Percentiles rank a stretch among this genome's conserved stretches.
Evolutionary conservation across 2,888 invertebrate species (phyloP).

Genomic region (Meliscaeva auricollis): DNA sequence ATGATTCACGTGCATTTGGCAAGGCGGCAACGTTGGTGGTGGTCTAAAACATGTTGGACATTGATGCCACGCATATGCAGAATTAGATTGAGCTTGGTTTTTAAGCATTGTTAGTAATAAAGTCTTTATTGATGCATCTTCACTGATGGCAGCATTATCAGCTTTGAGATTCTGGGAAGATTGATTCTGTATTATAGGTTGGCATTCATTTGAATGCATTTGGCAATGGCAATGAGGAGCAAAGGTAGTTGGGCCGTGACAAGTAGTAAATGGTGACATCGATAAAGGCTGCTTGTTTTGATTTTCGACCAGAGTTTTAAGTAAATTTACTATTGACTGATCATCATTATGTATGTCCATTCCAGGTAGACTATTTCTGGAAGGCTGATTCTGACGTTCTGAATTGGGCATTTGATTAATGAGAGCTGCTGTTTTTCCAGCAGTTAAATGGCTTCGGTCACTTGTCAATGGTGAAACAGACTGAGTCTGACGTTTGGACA

Average conservation of each 20-base stretch:
- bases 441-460: not conserved
- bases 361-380: not conserved
- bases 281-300: not conserved
- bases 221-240: slow-evolving; percentile 9
- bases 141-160: not conserved
- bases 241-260: not conserved
- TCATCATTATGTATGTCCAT: not conserved
- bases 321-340: not conserved
- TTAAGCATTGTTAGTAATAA: slow-evolving; percentile 4
- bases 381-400: not conserved
- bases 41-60: not conserved
- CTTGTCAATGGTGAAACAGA: slow-evolving; percentile 13
- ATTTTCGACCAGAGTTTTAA: not conserved
- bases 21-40: not conserved
- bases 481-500: slow-evolving; percentile 17
- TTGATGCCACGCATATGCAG: not conserved
- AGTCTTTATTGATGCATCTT: not conserved
- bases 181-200: not conserved
- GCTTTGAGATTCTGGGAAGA: too few species aligned
- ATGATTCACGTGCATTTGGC: not conserved
- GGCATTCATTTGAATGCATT: not conserved
- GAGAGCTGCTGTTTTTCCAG: not conserved
- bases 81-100: slow-evolving; percentile 1
- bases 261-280: not conserved
- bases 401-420: not conserved